Evolutionary conservation across 1,140 invertebrate genomes (phyloP).

Genomic region (Coelopa frigida): DNA sequence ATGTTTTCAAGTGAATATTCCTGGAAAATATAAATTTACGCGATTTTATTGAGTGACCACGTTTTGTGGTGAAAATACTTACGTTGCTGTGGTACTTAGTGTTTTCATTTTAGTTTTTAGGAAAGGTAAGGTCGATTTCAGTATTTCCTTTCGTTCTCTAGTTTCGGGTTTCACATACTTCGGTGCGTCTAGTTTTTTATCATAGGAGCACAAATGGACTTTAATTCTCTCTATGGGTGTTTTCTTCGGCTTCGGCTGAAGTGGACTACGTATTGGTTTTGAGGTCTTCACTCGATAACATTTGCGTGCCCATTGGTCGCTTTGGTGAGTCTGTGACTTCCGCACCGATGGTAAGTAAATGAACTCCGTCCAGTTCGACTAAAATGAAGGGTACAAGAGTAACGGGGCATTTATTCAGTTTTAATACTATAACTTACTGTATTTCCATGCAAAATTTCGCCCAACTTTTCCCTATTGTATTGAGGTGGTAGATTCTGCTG

Average conservation of each 20-base stretch:
- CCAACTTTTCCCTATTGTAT: conserved; percentile 54
- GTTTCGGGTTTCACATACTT: conserved; percentile 11
- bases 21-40: conserved; percentile 15
- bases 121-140: conserved; percentile 11
- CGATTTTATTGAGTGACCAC: neutral
- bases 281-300: conserved; percentile 18
- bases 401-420: neutral
- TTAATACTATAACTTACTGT: conserved; percentile 20
- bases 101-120: conserved; percentile 21
- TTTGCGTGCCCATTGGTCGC: conserved; percentile 46
- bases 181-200: conserved; percentile 48
- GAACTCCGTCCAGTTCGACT: conserved; percentile 62
- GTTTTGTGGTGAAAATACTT: conserved; percentile 10
- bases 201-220: conserved; percentile 55
- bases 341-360: conserved; percentile 54
- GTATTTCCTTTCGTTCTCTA: conserved; percentile 15
- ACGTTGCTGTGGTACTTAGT: conserved; percentile 32
- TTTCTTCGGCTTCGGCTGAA: conserved; percentile 22
- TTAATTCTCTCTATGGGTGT: conserved; percentile 52
- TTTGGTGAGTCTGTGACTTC: conserved; percentile 47
- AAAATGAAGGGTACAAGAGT: neutral
- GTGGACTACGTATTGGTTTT: conserved; percentile 16
- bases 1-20: conserved; percentile 48
- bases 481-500: conserved; percentile 57
- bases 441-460: conserved; percentile 43